These are phyloP conservation scores for Phycodurus eques DNA, from an alignment of 2,113 vertebrate species.

Conservation along the genomic window DNA sequence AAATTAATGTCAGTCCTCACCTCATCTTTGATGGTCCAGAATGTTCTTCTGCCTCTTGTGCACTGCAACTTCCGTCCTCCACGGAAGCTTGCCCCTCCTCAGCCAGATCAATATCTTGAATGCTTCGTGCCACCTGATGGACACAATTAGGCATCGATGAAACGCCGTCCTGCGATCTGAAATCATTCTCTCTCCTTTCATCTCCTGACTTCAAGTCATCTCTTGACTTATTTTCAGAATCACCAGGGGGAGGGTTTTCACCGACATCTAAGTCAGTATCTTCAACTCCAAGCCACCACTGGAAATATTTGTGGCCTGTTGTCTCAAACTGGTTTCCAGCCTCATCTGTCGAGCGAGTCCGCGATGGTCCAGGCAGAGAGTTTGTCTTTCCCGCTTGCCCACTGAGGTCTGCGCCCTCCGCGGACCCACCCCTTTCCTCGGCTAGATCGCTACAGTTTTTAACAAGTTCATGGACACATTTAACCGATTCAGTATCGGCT, in stretches of 20 bases:
- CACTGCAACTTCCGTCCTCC: not conserved
- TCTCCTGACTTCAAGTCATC: not conserved
- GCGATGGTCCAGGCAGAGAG: not conserved
- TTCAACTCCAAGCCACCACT: constrained; percentile 1
- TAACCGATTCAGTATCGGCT: not conserved
- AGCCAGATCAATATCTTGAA: not conserved
- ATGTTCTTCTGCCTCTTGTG: constrained; percentile 1
- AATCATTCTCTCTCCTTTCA: not conserved
- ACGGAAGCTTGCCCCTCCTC: not conserved
- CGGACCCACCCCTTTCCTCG: not conserved
- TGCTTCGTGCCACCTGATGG: not conserved
- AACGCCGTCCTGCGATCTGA: not conserved
- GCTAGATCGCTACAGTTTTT: not conserved
- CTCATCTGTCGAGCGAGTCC: not conserved
- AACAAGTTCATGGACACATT: not conserved
- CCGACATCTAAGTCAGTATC: not conserved
- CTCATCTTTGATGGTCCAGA: not conserved
- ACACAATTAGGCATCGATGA: not conserved
- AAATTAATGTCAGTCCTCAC: not conserved
- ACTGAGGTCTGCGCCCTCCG: not conserved
- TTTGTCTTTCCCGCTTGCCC: not conserved
- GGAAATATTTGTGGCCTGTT: not conserved
- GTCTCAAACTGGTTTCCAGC: not conserved
- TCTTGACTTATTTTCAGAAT: not conserved
- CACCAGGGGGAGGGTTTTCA: not conserved